phyloP scores from a whole-genome alignment of 1,140 invertebrate genomes.

The Temnothorax longispinosus region DNA sequence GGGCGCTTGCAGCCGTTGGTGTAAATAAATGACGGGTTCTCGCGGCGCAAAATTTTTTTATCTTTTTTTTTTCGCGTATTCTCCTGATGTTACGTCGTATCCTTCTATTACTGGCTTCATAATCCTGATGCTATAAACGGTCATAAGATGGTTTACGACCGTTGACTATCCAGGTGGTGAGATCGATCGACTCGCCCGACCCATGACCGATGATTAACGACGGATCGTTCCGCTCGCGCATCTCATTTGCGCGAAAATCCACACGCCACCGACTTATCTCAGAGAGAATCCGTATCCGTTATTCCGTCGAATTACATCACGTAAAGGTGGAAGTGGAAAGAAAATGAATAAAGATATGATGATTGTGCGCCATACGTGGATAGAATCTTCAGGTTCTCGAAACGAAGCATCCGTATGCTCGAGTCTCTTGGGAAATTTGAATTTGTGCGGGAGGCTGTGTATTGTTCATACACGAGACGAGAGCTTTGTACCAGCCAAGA shows the following conservation, averaged over 20 bases:
- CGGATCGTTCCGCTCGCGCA: conserved; percentile 1
- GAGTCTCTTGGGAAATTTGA: conserved; percentile 26
- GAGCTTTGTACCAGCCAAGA: background rate
- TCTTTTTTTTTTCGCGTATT: background rate
- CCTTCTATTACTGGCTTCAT: background rate
- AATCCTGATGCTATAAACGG: background rate
- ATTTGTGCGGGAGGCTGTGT: background rate
- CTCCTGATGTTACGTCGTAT: background rate
- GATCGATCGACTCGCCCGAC: conserved; percentile 13
- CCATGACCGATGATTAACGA: conserved; percentile 47
- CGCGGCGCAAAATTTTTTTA: background rate
- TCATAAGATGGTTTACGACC: background rate
- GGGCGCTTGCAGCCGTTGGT: background rate
- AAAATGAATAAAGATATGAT: background rate
- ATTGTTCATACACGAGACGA: background rate
- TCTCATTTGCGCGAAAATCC: conserved; percentile 14
- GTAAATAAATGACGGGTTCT: background rate
- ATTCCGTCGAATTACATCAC: background rate
- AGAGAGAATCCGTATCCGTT: background rate
- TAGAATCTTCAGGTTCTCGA: background rate
- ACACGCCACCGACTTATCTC: background rate
- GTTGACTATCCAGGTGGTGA: background rate
- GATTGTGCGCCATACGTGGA: background rate
- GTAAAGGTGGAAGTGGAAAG: no score
- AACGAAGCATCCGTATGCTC: background rate